phyloP scores from a whole-genome alignment of 2,888 invertebrate species.

The Epistrophella euchroma region DNA sequence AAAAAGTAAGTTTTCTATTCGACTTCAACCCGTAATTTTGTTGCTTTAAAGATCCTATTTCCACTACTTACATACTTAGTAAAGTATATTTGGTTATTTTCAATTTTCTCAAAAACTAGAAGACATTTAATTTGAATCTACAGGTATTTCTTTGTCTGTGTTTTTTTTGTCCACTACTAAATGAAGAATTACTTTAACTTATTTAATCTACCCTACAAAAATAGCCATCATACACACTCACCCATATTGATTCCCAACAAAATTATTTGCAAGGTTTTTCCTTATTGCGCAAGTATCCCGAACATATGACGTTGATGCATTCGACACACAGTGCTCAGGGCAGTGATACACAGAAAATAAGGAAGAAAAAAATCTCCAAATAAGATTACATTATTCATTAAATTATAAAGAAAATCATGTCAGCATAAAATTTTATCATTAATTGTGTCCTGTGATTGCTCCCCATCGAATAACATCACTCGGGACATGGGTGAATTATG shows the following conservation, averaged over 20 bases:
- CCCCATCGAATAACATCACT: constrained; percentile 58
- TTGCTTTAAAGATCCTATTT: no score
- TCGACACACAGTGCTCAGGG: constrained; percentile 59
- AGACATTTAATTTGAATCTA: constrained; percentile 7
- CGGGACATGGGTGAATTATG: constrained; percentile 49
- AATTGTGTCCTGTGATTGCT: constrained; percentile 68
- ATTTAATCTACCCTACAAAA: constrained; percentile 41
- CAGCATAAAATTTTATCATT: constrained; percentile 53
- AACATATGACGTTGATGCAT: constrained; percentile 75
- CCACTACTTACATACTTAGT: no score
- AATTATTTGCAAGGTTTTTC: constrained; percentile 60
- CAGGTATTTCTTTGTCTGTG: constrained; percentile 8
- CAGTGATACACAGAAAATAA: constrained; percentile 65
- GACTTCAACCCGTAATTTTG: no score
- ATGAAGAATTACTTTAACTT: constrained; percentile 6
- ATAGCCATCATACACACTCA: constrained; percentile 28
- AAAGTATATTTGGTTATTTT: no score
- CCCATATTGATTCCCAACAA: constrained; percentile 63
- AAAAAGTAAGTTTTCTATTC: no score
- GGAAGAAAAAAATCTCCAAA: constrained; percentile 41
- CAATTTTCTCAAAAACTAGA: no score
- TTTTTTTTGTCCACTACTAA: neutral
- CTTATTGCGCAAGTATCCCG: constrained; percentile 67
- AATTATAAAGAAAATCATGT: constrained; percentile 61
- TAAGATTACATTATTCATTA: constrained; percentile 62